phyloP scores from a whole-genome alignment of 2,888 invertebrate genomes.

The Elmis aenea region DNA sequence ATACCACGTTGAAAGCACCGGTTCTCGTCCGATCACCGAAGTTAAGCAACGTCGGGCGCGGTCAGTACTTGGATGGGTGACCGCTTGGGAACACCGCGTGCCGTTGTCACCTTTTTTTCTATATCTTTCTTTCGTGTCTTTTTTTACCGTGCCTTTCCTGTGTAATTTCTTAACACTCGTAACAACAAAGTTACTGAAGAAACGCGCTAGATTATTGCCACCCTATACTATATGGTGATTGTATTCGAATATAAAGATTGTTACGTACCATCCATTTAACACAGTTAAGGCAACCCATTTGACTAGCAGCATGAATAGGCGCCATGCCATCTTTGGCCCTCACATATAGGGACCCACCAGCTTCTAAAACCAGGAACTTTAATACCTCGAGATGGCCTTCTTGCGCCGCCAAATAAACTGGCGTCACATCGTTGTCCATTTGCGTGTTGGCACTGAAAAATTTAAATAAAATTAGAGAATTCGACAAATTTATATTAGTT shows the following conservation, averaged over 20 bases:
- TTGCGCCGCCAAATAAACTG: slow-evolving; percentile 84
- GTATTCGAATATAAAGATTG: background rate
- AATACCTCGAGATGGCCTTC: slow-evolving; percentile 83
- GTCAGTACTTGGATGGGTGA: no score
- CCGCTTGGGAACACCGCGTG: no score
- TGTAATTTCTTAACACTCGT: no score
- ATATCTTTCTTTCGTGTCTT: no score
- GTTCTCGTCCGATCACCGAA: no score
- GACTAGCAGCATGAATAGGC: slow-evolving; percentile 84
- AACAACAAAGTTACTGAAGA: no score
- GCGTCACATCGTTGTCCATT: slow-evolving; percentile 89
- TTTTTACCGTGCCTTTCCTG: no score
- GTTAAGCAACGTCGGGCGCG: no score
- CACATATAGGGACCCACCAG: slow-evolving; percentile 76
- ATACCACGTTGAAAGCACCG: no score
- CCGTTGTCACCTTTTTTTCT: no score
- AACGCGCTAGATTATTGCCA: no score
- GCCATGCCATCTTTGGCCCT: slow-evolving; percentile 87
- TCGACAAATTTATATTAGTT: background rate
- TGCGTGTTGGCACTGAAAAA: slow-evolving; percentile 77
- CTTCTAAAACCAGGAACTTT: slow-evolving; percentile 77
- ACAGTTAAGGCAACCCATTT: slow-evolving; percentile 82
- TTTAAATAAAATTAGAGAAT: background rate
- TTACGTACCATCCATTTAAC: slow-evolving; percentile 82
- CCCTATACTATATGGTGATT: no score